These are phyloP conservation scores for Polyommatus icarus DNA, from an alignment of 2,888 invertebrate species.

Conservation along the genomic window DNA sequence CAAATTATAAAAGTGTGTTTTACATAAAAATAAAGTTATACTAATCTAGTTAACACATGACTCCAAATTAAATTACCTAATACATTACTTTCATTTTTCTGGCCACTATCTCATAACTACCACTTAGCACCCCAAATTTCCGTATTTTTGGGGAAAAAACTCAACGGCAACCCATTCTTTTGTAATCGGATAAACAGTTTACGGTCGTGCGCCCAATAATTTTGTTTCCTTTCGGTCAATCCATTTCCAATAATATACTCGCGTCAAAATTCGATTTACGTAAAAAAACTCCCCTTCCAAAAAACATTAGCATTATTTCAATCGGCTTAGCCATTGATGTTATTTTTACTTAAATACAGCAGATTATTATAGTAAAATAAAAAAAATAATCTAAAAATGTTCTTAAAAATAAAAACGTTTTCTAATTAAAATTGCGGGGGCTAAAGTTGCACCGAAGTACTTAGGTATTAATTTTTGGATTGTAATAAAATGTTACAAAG, in stretches of 20 bases:
- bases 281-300: conserved; percentile 63
- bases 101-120: background rate
- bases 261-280: conserved; percentile 71
- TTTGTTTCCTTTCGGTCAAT: conserved; percentile 68
- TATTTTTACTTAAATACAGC: background rate
- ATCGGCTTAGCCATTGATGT: conserved; percentile 36
- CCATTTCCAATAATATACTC: conserved; percentile 68
- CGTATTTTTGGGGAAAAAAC: conserved; percentile 1
- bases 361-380: too few species aligned
- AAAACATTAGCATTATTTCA: conserved; percentile 62
- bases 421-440: background rate
- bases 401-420: too few species aligned
- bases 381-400: background rate
- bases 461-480: background rate
- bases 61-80: background rate
- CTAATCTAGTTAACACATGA: background rate
- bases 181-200: conserved; percentile 66
- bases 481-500: background rate
- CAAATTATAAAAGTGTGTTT: too few species aligned
- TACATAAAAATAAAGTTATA: background rate
- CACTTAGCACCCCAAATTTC: conserved; percentile 8
- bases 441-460: background rate
- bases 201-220: conserved; percentile 66
- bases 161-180: conserved; percentile 36
- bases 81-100: background rate